A percentile compares a stretch with the other conserved stretches of the same genome.
These are phyloP conservation scores for Drosophila merina DNA, from an alignment of 2,888 invertebrate genomes.

Conservation along the genomic window DNA sequence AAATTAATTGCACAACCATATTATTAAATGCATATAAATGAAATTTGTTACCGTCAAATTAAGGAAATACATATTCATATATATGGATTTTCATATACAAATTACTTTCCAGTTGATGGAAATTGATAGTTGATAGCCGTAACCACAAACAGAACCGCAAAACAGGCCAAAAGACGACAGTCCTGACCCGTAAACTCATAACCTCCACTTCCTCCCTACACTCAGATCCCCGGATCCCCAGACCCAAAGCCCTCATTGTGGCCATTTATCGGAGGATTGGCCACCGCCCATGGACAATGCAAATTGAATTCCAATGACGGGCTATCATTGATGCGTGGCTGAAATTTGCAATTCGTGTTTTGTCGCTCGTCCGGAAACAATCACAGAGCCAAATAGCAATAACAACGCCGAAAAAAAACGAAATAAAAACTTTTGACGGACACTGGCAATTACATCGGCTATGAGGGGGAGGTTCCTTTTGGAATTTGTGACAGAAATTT, in stretches of 20 bases:
- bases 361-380: conserved; percentile 68
- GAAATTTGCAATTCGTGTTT: conserved; percentile 76
- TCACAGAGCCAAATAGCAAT: conserved; percentile 48
- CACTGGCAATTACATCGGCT: conserved; percentile 30
- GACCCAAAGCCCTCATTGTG: conserved; percentile 4
- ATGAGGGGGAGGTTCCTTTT: not conserved
- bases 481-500: not conserved
- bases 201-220: not conserved
- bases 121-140: conserved; percentile 58
- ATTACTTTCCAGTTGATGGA: conserved; percentile 37
- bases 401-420: conserved; percentile 17
- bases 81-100: conserved; percentile 4
- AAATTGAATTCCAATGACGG: conserved; percentile 78
- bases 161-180: conserved; percentile 66
- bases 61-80: conserved; percentile 7
- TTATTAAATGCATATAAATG: conserved; percentile 52
- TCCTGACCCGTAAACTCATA: conserved; percentile 16
- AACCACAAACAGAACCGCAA: conserved; percentile 60
- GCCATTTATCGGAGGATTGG: conserved; percentile 33
- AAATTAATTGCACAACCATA: conserved; percentile 61
- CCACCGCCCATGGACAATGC: conserved; percentile 58
- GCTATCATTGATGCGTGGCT: conserved; percentile 77
- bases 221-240: not conserved
- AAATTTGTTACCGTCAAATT: conserved; percentile 33
- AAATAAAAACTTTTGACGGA: conserved; percentile 23